phyloP scores from a whole-genome alignment of 2,113 vertebrate genomes.

The Onychorhynchus coronatus region DNA sequence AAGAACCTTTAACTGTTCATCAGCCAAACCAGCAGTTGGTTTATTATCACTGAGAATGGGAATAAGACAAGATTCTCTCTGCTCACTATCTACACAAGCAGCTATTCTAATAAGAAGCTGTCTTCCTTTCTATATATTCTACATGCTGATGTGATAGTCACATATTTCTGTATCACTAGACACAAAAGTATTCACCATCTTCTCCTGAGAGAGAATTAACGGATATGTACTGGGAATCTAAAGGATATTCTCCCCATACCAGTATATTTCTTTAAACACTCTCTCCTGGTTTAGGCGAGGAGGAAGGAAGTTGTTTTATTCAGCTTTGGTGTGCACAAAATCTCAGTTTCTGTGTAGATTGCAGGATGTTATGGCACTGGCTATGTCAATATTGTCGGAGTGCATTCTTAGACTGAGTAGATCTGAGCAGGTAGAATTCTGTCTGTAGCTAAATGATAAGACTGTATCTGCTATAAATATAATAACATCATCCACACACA shows the following conservation, averaged over 20 bases:
- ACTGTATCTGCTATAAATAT: conserved; percentile 26
- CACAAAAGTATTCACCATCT: background rate
- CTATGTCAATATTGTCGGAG: conserved; percentile 12
- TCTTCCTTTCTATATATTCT: background rate
- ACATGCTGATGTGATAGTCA: background rate
- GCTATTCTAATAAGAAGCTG: background rate
- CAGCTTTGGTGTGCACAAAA: background rate
- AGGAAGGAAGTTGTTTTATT: background rate
- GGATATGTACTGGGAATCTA: background rate
- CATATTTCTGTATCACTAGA: background rate
- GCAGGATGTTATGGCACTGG: background rate
- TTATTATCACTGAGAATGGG: background rate
- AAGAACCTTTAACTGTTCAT: background rate
- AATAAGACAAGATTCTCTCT: background rate
- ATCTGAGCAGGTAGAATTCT: conserved; percentile 24
- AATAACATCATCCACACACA: conserved; percentile 10
- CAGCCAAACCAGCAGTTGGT: background rate
- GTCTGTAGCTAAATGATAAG: conserved; percentile 46
- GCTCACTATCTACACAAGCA: background rate
- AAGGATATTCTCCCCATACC: background rate
- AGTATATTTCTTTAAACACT: background rate
- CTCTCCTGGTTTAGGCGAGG: background rate
- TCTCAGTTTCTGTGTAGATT: background rate
- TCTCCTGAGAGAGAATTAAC: background rate
- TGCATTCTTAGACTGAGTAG: background rate